phyloP scores from a whole-genome alignment of 2,113 vertebrate species.

The Rhinopomastus cyanomelas region DNA sequence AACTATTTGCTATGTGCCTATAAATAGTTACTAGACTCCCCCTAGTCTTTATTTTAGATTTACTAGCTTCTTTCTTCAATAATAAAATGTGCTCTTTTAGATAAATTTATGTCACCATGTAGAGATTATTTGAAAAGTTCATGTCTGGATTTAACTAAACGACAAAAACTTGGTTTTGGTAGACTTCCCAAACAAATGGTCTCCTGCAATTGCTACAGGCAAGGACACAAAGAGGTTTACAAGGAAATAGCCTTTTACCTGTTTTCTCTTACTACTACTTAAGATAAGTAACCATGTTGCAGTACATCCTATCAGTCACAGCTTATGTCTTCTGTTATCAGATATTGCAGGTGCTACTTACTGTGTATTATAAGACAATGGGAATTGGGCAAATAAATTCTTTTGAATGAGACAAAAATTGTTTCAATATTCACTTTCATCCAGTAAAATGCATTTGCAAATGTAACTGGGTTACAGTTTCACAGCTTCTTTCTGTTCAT shows the following conservation, averaged over 20 bases:
- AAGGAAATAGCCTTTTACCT: not conserved
- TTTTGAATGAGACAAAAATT: not conserved
- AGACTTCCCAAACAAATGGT: not conserved
- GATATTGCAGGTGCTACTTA: not conserved
- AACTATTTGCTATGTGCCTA: not conserved
- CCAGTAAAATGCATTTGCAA: not conserved
- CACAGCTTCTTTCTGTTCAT: not conserved
- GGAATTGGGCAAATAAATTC: not conserved
- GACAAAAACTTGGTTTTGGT: not conserved
- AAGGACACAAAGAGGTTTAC: not conserved
- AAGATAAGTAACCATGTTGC: not conserved
- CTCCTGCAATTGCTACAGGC: not conserved
- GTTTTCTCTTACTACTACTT: not conserved
- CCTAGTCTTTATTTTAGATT: not conserved
- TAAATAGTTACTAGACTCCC: not conserved
- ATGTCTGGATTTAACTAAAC: not conserved
- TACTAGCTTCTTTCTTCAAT: not conserved
- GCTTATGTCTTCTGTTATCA: not conserved
- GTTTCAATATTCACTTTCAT: not conserved
- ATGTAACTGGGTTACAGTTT: not conserved
- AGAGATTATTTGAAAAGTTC: not conserved
- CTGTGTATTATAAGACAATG: not conserved
- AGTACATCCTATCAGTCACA: not conserved
- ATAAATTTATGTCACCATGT: not conserved
- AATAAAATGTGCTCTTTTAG: not conserved